phyloP scores from a whole-genome alignment of 2,113 vertebrate species.

The Furnarius figulus region DNA sequence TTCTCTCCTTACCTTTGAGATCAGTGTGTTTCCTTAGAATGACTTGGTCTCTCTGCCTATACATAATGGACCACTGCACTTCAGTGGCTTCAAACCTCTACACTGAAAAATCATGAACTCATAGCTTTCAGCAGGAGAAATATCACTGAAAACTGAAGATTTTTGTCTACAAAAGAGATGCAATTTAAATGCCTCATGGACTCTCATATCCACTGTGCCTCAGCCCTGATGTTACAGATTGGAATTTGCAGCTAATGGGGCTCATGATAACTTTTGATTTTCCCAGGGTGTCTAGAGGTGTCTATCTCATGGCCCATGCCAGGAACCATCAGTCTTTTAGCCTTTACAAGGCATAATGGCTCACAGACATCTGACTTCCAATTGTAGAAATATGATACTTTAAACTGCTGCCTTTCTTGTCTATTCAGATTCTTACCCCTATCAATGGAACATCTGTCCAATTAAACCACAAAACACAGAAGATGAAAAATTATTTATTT shows the following conservation, averaged over 20 bases:
- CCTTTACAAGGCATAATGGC: neutral
- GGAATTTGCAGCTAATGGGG: neutral
- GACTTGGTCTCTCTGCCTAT: neutral
- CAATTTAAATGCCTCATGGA: neutral
- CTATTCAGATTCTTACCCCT: neutral
- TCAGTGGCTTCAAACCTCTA: neutral
- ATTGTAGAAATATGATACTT: neutral
- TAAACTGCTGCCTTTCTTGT: neutral
- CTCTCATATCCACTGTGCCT: neutral
- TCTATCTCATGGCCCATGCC: neutral
- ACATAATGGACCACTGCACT: neutral
- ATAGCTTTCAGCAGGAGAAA: neutral
- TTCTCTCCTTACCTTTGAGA: neutral
- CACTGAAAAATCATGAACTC: neutral
- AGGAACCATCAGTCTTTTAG: neutral
- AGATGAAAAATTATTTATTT: neutral
- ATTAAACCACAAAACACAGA: neutral
- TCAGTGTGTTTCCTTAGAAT: neutral
- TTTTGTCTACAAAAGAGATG: neutral
- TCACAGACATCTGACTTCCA: neutral
- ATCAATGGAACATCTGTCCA: neutral
- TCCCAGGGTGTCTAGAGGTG: neutral
- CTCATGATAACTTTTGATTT: neutral
- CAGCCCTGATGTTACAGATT: neutral
- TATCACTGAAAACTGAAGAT: neutral